Evolutionary conservation across 2,888 invertebrate genomes (phyloP).

Genomic region (Myathropa florea): DNA sequence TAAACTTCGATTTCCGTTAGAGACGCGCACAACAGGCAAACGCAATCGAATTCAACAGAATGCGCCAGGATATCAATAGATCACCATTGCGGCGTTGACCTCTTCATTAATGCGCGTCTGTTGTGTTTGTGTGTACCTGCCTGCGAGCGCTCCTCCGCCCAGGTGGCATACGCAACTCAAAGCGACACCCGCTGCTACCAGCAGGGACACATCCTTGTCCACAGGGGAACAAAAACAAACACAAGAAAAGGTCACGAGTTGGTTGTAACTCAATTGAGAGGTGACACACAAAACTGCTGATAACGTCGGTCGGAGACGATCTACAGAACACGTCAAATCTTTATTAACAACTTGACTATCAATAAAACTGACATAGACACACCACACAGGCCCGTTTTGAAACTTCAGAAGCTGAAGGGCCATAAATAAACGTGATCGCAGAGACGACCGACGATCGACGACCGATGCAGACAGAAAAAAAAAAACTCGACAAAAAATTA

Average conservation of each 20-base stretch:
- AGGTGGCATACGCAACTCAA: neutral
- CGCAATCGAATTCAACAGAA: neutral
- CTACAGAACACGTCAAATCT: constrained; percentile 59
- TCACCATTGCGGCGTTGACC: neutral
- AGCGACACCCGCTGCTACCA: neutral
- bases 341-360: constrained; percentile 65
- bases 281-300: constrained; percentile 55
- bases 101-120: neutral
- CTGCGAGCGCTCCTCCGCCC: neutral
- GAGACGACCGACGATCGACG: neutral
- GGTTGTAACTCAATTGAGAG: constrained; percentile 65
- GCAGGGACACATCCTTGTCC: neutral
- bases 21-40: neutral
- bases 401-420: constrained; percentile 61
- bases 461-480: too few relatives aligned
- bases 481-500: neutral
- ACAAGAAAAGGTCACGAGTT: constrained; percentile 60
- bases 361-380: constrained; percentile 61
- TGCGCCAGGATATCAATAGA: neutral
- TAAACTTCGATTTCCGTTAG: constrained; percentile 46
- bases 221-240: neutral
- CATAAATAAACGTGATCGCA: constrained; percentile 53
- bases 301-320: constrained; percentile 42
- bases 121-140: neutral
- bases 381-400: constrained; percentile 20